Conservation (phyloP, 2,797 vertebrate species). For the Coccyzus lansbergi region DNA sequence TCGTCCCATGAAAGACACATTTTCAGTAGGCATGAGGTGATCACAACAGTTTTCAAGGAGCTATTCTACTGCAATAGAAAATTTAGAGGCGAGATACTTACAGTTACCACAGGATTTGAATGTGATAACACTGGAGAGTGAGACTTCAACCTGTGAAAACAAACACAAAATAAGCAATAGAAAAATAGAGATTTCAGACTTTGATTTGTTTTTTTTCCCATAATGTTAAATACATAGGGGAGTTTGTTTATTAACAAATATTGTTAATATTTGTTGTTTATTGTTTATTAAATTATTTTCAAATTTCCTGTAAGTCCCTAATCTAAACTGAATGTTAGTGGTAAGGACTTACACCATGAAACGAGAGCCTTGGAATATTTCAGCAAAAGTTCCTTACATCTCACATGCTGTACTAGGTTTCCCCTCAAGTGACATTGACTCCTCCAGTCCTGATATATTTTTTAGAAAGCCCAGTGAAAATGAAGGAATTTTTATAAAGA, state of each 20-base stretch:
- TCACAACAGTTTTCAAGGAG: conserved; percentile 16
- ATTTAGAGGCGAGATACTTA: conserved; percentile 38
- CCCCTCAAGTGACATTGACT: background rate
- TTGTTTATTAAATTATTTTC: background rate
- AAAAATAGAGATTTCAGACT: conserved; percentile 14
- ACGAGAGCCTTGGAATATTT: background rate
- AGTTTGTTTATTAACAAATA: background rate
- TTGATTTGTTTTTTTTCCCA: background rate
- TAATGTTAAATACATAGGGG: background rate
- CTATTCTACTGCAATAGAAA: conserved; percentile 18
- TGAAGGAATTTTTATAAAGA: background rate
- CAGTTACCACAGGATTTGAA: background rate
- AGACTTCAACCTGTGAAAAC: conserved; percentile 34
- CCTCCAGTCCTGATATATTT: background rate
- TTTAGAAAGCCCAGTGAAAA: conserved; percentile 4
- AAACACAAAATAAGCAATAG: conserved; percentile 38
- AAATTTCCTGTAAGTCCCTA: background rate
- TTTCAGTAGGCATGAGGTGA: background rate
- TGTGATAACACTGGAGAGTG: background rate
- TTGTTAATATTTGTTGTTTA: no score
- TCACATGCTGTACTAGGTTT: background rate
- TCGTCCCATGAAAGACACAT: background rate
- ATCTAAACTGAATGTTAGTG: background rate
- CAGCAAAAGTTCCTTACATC: background rate
- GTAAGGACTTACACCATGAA: background rate